A percentile compares a stretch with the other conserved stretches of the same genome.
These are phyloP conservation scores for Drosophila kurseongensis DNA, from an alignment of 1,140 invertebrate genomes.

Conservation along the genomic window DNA sequence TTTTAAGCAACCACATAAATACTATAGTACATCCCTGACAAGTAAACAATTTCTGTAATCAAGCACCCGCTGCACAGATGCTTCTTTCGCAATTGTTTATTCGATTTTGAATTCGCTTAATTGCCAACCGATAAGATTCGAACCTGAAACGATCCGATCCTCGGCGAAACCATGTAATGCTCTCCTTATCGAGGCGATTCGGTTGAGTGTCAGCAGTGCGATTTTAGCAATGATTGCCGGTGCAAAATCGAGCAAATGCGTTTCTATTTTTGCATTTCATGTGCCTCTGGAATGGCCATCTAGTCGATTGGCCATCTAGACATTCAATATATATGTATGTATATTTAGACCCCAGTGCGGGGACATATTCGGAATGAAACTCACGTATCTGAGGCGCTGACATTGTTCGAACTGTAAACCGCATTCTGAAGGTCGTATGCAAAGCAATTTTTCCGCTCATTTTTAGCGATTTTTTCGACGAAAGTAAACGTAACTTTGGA, in stretches of 20 bases:
- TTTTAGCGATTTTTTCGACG: neutral
- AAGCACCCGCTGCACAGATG: conserved; percentile 8
- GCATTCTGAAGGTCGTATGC: conserved; percentile 53
- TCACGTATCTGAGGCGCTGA: conserved; percentile 64
- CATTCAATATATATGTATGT: neutral
- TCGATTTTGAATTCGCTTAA: conserved; percentile 17
- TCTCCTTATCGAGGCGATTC: conserved; percentile 22
- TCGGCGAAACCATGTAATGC: conserved; percentile 19
- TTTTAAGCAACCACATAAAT: neutral
- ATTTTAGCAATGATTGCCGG: conserved; percentile 9
- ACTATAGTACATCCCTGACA: neutral
- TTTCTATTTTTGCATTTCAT: conserved; percentile 51
- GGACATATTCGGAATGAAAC: conserved; percentile 38
- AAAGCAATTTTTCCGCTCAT: conserved; percentile 28
- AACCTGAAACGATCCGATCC: conserved; percentile 18
- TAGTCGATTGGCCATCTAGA: conserved; percentile 10
- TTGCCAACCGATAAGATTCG: conserved; percentile 32
- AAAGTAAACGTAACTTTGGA: conserved; percentile 32
- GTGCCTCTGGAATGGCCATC: conserved; percentile 46
- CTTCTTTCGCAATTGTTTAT: conserved; percentile 40
- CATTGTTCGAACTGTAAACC: conserved; percentile 57
- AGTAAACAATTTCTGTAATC: conserved; percentile 21
- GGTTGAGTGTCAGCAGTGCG: conserved; percentile 10
- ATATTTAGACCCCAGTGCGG: conserved; percentile 11
- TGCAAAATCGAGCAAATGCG: conserved; percentile 22